phyloP scores from a whole-genome alignment of 1,140 invertebrate genomes.

The Drosophila guanche region DNA sequence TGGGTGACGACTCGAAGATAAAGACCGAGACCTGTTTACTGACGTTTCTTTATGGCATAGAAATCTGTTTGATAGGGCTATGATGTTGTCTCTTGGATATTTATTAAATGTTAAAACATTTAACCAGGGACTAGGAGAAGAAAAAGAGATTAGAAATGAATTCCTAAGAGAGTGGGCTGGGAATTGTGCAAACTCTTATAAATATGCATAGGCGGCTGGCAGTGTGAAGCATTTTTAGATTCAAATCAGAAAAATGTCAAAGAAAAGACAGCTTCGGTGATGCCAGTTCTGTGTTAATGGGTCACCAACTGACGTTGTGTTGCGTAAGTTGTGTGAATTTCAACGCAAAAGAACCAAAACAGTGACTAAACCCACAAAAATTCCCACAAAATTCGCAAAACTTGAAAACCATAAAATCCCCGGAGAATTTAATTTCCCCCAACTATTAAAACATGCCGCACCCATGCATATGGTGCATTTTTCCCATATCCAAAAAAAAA shows the following conservation, averaged over 20 bases:
- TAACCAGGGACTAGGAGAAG: slow-evolving; percentile 21
- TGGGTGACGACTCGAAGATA: no score
- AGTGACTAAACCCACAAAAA: slow-evolving; percentile 2
- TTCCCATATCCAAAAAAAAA: slow-evolving; percentile 11
- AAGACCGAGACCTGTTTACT: slow-evolving; percentile 35
- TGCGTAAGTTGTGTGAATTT: slow-evolving; percentile 3
- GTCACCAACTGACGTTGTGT: slow-evolving; percentile 24
- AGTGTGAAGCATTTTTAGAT: slow-evolving; percentile 18
- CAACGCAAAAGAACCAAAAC: neutral
- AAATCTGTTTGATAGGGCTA: neutral
- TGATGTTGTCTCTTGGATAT: slow-evolving; percentile 33
- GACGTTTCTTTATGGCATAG: slow-evolving; percentile 14
- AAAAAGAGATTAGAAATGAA: slow-evolving; percentile 39
- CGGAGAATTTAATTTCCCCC: slow-evolving; percentile 12
- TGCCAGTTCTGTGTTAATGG: slow-evolving; percentile 32
- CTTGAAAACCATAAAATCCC: neutral
- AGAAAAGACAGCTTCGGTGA: neutral
- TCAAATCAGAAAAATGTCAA: slow-evolving; percentile 10
- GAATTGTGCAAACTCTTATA: slow-evolving; percentile 9
- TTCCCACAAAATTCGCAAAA: slow-evolving; percentile 1
- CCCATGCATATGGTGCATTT: slow-evolving; percentile 24
- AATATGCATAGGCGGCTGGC: slow-evolving; percentile 21
- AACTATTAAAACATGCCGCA: slow-evolving; percentile 26
- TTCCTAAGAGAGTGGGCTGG: slow-evolving; percentile 26
- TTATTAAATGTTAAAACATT: slow-evolving; percentile 18